Conservation (phyloP, 2,113 vertebrate species). For the Charina bottae region DNA sequence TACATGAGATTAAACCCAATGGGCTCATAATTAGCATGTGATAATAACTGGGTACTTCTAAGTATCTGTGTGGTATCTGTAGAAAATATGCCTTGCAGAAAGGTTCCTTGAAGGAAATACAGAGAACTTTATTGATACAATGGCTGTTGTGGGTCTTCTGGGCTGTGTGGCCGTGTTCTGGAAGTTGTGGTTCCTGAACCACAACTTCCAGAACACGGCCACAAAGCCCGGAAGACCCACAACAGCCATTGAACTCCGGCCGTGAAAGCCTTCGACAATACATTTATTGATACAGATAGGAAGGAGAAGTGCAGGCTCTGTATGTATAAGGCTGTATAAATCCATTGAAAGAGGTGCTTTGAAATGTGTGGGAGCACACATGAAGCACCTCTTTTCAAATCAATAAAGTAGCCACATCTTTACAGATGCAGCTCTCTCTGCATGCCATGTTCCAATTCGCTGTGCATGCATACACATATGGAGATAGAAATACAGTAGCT, state of each 20-base stretch:
- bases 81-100: neutral
- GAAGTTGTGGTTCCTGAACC: too few species aligned
- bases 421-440: too few species aligned
- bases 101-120: neutral
- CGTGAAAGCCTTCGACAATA: too few species aligned
- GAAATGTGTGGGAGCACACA: neutral
- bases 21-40: neutral
- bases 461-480: too few species aligned
- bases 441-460: too few species aligned
- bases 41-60: neutral
- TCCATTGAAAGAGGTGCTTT: neutral
- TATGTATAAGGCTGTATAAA: neutral
- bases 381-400: neutral
- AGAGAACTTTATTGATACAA: neutral
- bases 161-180: too few species aligned
- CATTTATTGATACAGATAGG: neutral
- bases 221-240: too few species aligned
- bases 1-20: neutral
- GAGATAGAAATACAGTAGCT: too few species aligned
- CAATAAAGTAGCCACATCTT: neutral
- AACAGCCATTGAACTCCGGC: too few species aligned
- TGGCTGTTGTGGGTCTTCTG: too few species aligned
- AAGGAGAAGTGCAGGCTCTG: neutral
- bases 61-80: neutral
- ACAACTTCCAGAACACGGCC: too few species aligned